Evolutionary conservation across 2,113 vertebrate species (phyloP), one percentile per base, ranked within the genome.

Genomic region (Miniopterus natalensis): DNA sequence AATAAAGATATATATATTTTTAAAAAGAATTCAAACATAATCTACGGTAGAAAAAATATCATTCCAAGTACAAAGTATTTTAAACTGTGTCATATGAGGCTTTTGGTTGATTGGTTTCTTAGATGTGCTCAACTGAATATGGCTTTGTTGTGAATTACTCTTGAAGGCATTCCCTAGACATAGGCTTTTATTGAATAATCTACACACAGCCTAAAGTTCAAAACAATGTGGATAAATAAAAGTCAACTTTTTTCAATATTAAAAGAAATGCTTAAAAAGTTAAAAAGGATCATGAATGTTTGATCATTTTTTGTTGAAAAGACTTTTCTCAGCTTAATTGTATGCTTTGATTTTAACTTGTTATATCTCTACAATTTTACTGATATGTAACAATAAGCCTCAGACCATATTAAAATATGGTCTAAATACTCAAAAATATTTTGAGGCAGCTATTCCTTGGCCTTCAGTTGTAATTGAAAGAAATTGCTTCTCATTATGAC

Each of bases 231-330:
- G 49, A n/a, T 25, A 42, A 84, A 66, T 21, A 45, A 84, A 89
- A 91, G 45, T 77, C 45, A 77, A 40, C 59, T 18, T 25, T 53
- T 84, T 79, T 61, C 18, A 59, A 42, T 40, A 59, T 85, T 42
- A 80, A 88, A 93, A 94, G 42, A 88, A 90, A 80, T 55, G 40
- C 6, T 95, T 80, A 47, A 78, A 55, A 83, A 55, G 3, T 49
- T 75, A 6, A 23, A 70, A 70, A 65, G 11, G 2, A 51, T 59
- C n/a, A 49, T 5, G 70, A 79, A 75, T 89, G 21, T n/a, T 92
- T 95, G 11, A 71, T 36, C 27, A 7, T 47, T 53, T 93, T 93
- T 84, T 73, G 40, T 66, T 70, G 65, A 78, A 65, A 42, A 47
- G 47, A 75, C 63, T 84, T 93, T 86, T 49, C 66, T 59, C 40